Percentiles rank a stretch among this genome's conserved stretches.
These are phyloP conservation scores for Mormyrus iriodes DNA, from an alignment of 2,113 vertebrate genomes.

Conservation along the genomic window DNA sequence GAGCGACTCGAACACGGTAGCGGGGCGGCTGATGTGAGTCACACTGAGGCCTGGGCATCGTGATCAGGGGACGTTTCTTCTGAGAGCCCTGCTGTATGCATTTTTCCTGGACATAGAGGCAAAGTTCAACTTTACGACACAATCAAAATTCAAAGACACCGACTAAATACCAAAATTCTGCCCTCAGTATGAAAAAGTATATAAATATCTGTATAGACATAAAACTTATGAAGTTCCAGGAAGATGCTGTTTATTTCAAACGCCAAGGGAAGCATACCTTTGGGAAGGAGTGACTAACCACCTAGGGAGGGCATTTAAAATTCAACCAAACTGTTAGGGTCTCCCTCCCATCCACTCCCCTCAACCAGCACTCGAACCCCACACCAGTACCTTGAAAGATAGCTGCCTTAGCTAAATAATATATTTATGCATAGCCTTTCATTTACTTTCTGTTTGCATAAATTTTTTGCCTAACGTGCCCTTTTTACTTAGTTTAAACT, in stretches of 20 bases:
- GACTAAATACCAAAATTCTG: background rate
- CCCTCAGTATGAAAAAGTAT: background rate
- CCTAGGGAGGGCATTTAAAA: background rate
- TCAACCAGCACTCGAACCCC: too few relatives aligned
- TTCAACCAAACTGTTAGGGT: background rate
- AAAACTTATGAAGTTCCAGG: background rate
- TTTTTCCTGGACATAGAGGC: background rate
- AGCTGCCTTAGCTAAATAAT: background rate
- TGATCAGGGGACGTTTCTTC: background rate
- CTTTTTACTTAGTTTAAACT: background rate
- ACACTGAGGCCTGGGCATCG: background rate
- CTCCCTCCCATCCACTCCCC: background rate
- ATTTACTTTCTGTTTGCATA: background rate
- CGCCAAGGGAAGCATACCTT: background rate
- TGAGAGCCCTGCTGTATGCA: background rate
- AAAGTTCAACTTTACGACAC: background rate
- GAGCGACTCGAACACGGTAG: constrained; percentile 14
- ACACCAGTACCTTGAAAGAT: background rate
- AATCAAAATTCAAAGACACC: background rate
- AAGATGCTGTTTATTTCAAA: background rate
- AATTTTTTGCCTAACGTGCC: background rate
- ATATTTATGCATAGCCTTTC: background rate
- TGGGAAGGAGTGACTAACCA: background rate
- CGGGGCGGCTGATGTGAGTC: background rate
- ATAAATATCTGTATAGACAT: background rate